Evolutionary conservation across 1,140 invertebrate species (phyloP).

Genomic region (Magallana angulata): DNA sequence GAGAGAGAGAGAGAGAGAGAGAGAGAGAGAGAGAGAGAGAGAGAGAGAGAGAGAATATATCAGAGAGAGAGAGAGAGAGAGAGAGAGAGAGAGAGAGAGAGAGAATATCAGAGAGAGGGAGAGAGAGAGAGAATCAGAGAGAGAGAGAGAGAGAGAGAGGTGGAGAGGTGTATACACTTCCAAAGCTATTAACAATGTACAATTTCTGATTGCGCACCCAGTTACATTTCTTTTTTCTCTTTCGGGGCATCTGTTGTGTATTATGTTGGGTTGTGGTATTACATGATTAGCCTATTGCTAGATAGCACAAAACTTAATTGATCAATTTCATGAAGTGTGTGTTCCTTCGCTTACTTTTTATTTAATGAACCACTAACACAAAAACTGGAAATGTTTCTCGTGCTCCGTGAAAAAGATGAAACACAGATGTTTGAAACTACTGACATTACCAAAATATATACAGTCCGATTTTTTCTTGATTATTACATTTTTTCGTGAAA

Average conservation of each 20-base stretch:
- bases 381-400: neutral
- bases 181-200: neutral
- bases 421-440: neutral
- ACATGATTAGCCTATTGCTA: conserved; percentile 30
- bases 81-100: conserved; percentile 26
- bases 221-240: neutral
- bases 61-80: conserved; percentile 2
- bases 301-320: conserved; percentile 17
- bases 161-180: neutral
- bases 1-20: conserved; percentile 24
- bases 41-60: neutral
- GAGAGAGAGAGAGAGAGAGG: neutral
- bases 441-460: neutral
- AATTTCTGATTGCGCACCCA: neutral
- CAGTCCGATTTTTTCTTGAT: neutral
- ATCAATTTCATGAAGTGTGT: conserved; percentile 26
- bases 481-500: neutral
- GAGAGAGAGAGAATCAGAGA: conserved; percentile 32
- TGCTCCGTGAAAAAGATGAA: neutral
- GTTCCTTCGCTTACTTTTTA: neutral
- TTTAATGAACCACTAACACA: neutral
- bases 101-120: neutral
- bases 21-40: neutral
- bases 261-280: neutral
- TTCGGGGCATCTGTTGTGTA: conserved; percentile 5